Conservation (phyloP, 2,797 vertebrate genomes). For the Poecilia picta region DNA sequence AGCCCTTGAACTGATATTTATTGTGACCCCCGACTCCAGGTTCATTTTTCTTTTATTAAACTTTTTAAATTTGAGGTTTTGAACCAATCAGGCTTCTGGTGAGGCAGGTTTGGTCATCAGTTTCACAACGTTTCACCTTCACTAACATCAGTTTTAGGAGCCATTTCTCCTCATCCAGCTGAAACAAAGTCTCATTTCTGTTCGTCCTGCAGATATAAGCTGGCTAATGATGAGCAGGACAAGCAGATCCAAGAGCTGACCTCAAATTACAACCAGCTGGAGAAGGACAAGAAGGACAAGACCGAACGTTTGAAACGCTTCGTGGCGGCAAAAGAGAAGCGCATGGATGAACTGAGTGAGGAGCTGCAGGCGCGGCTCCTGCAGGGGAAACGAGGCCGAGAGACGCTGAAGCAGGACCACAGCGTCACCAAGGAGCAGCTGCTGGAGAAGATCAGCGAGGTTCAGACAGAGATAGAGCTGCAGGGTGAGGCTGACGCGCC, state of each 20-base stretch:
- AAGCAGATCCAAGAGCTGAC: not conserved
- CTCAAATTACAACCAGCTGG: not conserved
- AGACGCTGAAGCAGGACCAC: not conserved
- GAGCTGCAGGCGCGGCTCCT: not conserved
- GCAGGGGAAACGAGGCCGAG: not conserved
- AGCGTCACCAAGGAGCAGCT: not conserved
- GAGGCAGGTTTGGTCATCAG: not conserved
- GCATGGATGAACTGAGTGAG: not conserved
- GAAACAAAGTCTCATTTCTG: not conserved
- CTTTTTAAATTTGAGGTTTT: not conserved
- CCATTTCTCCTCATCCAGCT: not conserved
- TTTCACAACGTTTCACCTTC: not conserved
- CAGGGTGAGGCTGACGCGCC: not conserved
- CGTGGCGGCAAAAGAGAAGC: not conserved
- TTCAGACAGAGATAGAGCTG: not conserved
- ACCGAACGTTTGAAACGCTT: not conserved
- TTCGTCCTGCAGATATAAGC: conserved; percentile 13
- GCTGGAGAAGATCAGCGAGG: not conserved
- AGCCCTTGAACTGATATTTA: no score
- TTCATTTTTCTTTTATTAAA: no score
- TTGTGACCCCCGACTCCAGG: no score
- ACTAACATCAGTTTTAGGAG: not conserved
- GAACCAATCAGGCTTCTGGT: not conserved
- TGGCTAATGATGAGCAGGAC: not conserved
- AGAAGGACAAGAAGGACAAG: conserved; percentile 8